These are phyloP conservation scores for Xylota sylvarum DNA, from an alignment of 2,888 invertebrate genomes.

Conservation along the genomic window DNA sequence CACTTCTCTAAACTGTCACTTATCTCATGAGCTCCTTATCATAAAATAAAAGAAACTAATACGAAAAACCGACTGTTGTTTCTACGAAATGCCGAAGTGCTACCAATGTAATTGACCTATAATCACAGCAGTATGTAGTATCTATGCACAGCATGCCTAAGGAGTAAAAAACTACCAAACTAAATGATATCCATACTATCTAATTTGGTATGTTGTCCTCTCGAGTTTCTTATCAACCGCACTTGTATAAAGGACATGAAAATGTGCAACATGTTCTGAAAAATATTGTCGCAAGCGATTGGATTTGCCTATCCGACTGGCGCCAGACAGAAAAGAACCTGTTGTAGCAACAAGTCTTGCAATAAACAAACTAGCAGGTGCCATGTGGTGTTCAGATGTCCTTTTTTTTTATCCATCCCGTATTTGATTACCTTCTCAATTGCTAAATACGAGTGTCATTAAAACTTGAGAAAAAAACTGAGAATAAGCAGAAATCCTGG, in stretches of 20 bases:
- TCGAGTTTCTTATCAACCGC: conserved; percentile 78
- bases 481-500: conserved; percentile 26
- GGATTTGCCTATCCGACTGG: conserved; percentile 62
- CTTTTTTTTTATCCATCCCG: conserved; percentile 25
- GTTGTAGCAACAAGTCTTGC: conserved; percentile 51
- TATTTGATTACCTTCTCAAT: conserved; percentile 62
- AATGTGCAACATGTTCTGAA: conserved; percentile 55
- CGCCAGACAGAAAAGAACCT: conserved; percentile 59
- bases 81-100: conserved; percentile 70
- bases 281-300: conserved; percentile 70
- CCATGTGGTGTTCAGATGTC: conserved; percentile 70
- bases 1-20: conserved; percentile 52
- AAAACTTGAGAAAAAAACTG: conserved; percentile 1
- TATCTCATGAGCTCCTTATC: conserved; percentile 50
- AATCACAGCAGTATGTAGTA: conserved; percentile 51
- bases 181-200: conserved; percentile 45
- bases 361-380: conserved; percentile 68
- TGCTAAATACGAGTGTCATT: conserved; percentile 58
- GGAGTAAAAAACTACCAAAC: conserved; percentile 29
- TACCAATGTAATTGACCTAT: conserved; percentile 74
- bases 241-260: conserved; percentile 75
- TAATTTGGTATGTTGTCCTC: conserved; percentile 53
- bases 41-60: conserved; percentile 9
- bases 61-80: conserved; percentile 57
- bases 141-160: conserved; percentile 38